Percentiles rank a stretch among this genome's conserved stretches.
Evolutionary conservation across 2,888 invertebrate species (phyloP).

Genomic region (Meloe dianella): DNA sequence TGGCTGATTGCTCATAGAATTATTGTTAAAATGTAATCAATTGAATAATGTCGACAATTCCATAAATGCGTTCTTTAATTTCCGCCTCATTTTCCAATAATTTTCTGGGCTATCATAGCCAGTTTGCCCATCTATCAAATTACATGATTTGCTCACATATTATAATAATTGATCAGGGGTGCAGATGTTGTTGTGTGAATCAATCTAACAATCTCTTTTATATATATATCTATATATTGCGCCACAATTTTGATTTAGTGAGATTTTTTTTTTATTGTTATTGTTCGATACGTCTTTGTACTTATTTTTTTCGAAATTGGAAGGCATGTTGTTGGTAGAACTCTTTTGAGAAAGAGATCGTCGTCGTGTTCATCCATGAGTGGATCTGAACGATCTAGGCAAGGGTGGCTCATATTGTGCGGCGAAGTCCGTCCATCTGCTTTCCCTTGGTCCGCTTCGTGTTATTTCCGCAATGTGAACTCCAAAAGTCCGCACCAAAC

Average conservation of each 20-base stretch:
- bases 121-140: constrained; percentile 47
- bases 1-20: neutral
- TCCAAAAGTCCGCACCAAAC: constrained; percentile 48
- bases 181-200: constrained; percentile 35
- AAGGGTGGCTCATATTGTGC: constrained; percentile 48
- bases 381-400: constrained; percentile 46
- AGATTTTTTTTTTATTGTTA: neutral
- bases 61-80: constrained; percentile 43
- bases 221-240: no score
- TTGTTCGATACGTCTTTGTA: neutral
- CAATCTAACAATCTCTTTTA: constrained; percentile 9
- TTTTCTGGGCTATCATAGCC: constrained; percentile 27
- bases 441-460: constrained; percentile 42
- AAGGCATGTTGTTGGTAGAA: constrained; percentile 39
- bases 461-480: constrained; percentile 48
- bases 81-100: constrained; percentile 45
- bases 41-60: constrained; percentile 38
- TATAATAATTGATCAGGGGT: constrained; percentile 40
- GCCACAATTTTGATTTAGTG: neutral
- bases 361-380: constrained; percentile 46
- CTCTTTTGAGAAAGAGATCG: constrained; percentile 43
- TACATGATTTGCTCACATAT: constrained; percentile 43
- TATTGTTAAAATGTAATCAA: constrained; percentile 17
- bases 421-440: constrained; percentile 48
- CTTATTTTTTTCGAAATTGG: neutral